Base-by-base conservation (phyloP, 2,797 vertebrate genomes). In the Sandelia bainsii region DNA sequence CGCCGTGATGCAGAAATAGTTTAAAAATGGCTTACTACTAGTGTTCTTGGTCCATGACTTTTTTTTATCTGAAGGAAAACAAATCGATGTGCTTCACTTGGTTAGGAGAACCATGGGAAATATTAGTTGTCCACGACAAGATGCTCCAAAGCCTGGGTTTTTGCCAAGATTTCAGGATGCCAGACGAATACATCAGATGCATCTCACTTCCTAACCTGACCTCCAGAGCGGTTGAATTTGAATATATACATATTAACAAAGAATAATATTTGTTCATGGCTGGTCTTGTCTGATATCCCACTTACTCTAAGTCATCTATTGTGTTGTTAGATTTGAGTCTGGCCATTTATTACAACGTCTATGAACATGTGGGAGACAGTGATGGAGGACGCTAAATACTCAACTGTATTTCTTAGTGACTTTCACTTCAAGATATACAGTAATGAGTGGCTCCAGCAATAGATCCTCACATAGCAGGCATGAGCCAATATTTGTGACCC, bases 161-260 rank as follows among this genome's bases (percentile, higher is more conserved):
- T 64, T 59, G 27, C 59, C 39, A 64, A 77, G 62, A 69, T 60
- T 76, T 71, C 14, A 37, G 68, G 17, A 37, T 71, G 48, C 62
- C 48, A 69, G 57, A 82, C 57, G 77, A 81, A 88, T 52, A 14
- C 11, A 75, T 72, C 64, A 13, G 59, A 82, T 59, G 23, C 25
- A 49, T 83, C 72, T 83, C 60, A 69, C 80, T 82, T 79, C 67
- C 68, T 77, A 81, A 72, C 59, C 44, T 86, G 81, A 85, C 86
- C 81, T 87, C 65, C 66, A 62, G 40, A 69, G 70, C 74, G 48
- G 71, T 23, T 22, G 51, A 51, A 69, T 75, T 72, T 81, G 72
- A 86, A 87, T 84, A 70, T 63, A 82, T 89, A 62, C 48, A 82
- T 89, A 90, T 84, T 81, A 81, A 87, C 61, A 63, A 64, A 46